Evolutionary conservation across 2,797 vertebrate species (phyloP).

Genomic region (Xenentodon cancila): DNA sequence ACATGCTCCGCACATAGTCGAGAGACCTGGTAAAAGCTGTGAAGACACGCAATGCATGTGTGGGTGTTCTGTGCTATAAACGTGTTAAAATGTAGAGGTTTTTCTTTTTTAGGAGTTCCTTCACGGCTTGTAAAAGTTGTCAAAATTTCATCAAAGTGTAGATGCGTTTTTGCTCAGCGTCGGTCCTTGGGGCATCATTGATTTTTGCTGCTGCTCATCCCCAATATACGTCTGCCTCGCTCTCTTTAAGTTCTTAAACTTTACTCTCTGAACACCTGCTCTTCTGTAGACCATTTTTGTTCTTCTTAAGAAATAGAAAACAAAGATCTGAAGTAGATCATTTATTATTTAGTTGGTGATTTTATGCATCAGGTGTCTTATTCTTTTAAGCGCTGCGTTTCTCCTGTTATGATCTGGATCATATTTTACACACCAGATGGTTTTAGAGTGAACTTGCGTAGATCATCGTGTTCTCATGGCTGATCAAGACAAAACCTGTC

Average conservation of each 20-base stretch:
- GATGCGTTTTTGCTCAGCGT: constrained; percentile 8
- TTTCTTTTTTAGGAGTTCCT: background rate
- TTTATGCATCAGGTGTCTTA: background rate
- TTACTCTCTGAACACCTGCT: background rate
- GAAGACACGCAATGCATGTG: background rate
- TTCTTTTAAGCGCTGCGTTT: background rate
- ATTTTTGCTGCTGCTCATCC: constrained; percentile 8
- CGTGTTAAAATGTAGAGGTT: background rate
- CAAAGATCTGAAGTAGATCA: no score
- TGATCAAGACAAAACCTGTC: no score
- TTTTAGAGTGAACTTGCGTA: background rate
- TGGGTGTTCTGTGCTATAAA: background rate
- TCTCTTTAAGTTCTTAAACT: constrained; percentile 8
- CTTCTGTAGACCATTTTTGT: background rate
- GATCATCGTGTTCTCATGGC: background rate
- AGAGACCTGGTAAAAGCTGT: background rate
- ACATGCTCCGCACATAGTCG: background rate
- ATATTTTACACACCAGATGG: background rate
- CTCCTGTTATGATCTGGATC: background rate
- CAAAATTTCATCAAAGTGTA: background rate
- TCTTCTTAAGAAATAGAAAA: no score
- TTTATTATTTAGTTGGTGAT: no score
- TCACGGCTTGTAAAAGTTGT: background rate
- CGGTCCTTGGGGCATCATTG: constrained; percentile 2
- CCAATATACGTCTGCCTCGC: constrained; percentile 3